These are phyloP conservation scores for Patella depressa DNA, from an alignment of 2,888 invertebrate genomes.

Conservation along the genomic window DNA sequence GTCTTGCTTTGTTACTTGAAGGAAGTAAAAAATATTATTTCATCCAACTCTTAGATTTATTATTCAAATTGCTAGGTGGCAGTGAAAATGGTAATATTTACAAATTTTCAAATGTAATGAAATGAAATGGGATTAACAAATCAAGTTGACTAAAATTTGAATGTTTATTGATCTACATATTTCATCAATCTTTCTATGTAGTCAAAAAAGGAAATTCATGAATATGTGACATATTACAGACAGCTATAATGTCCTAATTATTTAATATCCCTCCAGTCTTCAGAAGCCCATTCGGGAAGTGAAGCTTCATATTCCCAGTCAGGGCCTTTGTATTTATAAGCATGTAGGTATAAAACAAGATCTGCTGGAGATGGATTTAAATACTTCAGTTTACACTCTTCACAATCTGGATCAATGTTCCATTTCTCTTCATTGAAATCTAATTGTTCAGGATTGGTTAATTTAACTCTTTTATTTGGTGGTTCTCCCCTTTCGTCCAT, in stretches of 20 bases:
- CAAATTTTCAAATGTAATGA: too few species aligned
- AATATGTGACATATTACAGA: too few species aligned
- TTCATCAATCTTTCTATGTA: too few species aligned
- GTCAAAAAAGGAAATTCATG: too few species aligned
- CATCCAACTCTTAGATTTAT: too few species aligned
- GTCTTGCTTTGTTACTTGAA: too few species aligned
- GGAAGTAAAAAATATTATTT: too few species aligned
- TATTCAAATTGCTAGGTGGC: too few species aligned
- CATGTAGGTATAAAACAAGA: conserved; percentile 95
- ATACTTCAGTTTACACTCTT: conserved; percentile 92
- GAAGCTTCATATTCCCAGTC: conserved; percentile 95
- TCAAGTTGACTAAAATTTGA: too few species aligned
- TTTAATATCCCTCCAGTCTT: conserved; percentile 80
- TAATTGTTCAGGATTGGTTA: conserved; percentile 14
- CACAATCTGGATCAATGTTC: conserved; percentile 86
- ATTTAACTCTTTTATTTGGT: conserved; percentile 3
- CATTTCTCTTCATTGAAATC: conserved; percentile 48
- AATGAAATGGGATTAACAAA: too few species aligned
- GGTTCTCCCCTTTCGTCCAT: conserved; percentile 11
- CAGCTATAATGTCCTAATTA: background rate
- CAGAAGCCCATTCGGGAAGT: conserved; percentile 91
- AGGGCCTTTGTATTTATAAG: conserved; percentile 80
- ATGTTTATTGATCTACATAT: too few species aligned
- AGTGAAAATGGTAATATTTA: too few species aligned
- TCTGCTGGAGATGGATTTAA: conserved; percentile 92